Percentiles rank a stretch among this genome's conserved stretches.
Conservation (phyloP, 2,113 vertebrate species). For the Sula dactylatra region DNA sequence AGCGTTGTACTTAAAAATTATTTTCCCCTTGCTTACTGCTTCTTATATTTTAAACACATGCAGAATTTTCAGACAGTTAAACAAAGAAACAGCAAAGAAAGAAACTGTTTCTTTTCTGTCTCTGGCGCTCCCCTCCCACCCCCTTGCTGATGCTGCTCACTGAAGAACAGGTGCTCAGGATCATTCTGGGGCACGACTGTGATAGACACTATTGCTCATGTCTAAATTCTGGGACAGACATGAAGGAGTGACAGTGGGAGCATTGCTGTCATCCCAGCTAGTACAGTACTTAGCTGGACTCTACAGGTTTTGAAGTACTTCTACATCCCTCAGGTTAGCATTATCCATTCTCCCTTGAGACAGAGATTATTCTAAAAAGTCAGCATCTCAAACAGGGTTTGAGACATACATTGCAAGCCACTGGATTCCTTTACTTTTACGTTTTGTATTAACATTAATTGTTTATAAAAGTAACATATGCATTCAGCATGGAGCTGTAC, state of each 20-base stretch:
- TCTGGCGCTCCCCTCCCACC: rapidly evolving
- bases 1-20: background rate
- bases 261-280: background rate
- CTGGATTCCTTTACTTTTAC: background rate
- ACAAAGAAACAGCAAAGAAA: background rate
- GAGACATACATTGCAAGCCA: background rate
- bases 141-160: rapidly evolving
- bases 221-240: background rate
- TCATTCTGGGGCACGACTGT: background rate
- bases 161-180: background rate
- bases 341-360: background rate
- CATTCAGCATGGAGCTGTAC: background rate
- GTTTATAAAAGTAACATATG: background rate
- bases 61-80: background rate
- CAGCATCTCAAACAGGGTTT: background rate
- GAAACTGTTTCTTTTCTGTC: background rate
- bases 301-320: background rate
- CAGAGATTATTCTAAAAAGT: background rate
- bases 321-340: background rate
- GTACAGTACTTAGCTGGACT: background rate
- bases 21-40: background rate
- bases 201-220: background rate
- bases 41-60: background rate
- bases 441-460: background rate
- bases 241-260: background rate